Evolutionary conservation across 2,113 vertebrate genomes (phyloP), one percentile per base, ranked within the genome.

Genomic region (Acanthisitta chloris): DNA sequence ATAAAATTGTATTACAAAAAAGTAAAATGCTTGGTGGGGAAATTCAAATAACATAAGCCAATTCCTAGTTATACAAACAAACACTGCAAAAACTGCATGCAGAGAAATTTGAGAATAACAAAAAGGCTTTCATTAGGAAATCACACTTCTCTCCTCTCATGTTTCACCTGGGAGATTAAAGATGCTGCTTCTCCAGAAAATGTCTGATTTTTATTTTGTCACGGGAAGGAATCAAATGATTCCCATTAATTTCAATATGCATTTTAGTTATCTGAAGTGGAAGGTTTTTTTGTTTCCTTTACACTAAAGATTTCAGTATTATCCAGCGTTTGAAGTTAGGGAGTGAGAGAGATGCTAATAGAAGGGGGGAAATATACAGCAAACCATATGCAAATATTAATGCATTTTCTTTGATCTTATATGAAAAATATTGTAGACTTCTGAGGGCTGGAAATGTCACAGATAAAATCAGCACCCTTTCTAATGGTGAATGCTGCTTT

Each of bases 321-420:
- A 96, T 66, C 67, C 66, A 57, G 46, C 2, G 58, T 95, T 96
- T 95, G 93, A 97, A 97, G 67, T 81, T 61, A 42, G 54, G 66
- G 61, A 86, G 55, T 82, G 74, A 94, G 74, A 80, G 45, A 88
- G 54, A 93, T 94, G 86, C 83, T 83, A 81, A 92, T 77, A 26
- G 18, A 65, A 86, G 55, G n/a, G 58, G 55, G 80, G 36, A 57
- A 97, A 92, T 77, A 80, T 66, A 58, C 43, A 87, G 90, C 91
- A 66, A 87, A 70, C 79, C 59, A 17, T 86, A 95, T 96, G 95
- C 81, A 96, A 95, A 96, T 95, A 83, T 89, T 86, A 96, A 94
- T 96, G 55, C 70, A 61, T 96, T 96, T 97, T 96, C 81, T 97
- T 96, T 95, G 69, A 90, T 94, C 97, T 95, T 88, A 45, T 85